These are phyloP conservation scores for Phaethon lepturus DNA, from an alignment of 2,113 vertebrate genomes.

Conservation along the genomic window DNA sequence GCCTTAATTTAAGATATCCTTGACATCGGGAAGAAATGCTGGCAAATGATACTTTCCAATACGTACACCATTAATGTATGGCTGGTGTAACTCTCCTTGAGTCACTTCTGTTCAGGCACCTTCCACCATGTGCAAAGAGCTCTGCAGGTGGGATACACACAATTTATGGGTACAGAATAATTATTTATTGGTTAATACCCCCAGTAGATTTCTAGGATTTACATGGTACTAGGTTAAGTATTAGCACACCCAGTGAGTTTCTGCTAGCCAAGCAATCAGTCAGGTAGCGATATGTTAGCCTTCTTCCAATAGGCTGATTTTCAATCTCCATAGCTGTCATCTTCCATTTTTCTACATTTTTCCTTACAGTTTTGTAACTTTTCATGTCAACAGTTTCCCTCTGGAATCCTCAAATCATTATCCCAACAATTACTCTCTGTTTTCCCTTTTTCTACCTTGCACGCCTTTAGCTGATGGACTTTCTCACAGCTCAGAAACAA, in stretches of 20 bases:
- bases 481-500: slow-evolving; percentile 46
- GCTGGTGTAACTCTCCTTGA: background rate
- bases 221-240: background rate
- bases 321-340: background rate
- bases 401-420: background rate
- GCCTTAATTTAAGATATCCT: background rate
- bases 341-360: background rate
- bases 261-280: background rate
- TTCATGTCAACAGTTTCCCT: background rate
- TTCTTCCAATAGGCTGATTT: background rate
- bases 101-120: background rate
- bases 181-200: background rate
- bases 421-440: background rate
- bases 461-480: background rate
- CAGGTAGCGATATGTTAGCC: background rate
- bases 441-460: background rate
- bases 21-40: background rate
- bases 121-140: background rate
- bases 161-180: background rate
- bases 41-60: background rate
- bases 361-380: background rate
- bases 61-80: accelerated
- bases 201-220: background rate
- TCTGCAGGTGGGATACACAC: background rate
- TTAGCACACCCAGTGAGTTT: background rate